These are phyloP conservation scores for Hystrix cristata DNA, from an alignment of 2,113 vertebrate genomes.

Conservation along the genomic window DNA sequence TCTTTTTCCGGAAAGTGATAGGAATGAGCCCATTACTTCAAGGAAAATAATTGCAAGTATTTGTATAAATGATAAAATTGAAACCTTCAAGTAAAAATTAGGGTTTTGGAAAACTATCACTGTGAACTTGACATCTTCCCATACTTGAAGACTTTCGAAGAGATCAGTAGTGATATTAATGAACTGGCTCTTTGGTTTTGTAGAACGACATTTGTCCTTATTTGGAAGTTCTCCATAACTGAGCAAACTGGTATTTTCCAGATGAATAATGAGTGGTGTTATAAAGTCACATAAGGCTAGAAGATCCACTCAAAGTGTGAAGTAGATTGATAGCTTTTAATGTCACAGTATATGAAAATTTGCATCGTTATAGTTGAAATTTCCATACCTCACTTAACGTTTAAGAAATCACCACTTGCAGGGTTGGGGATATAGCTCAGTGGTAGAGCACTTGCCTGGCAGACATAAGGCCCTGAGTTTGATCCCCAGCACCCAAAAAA, in stretches of 20 bases:
- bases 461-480: no score
- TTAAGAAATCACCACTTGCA: not conserved
- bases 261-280: not conserved
- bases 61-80: not conserved
- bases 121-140: not conserved
- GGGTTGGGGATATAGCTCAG: no score
- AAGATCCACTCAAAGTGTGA: not conserved
- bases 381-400: not conserved
- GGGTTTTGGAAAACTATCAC: not conserved
- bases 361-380: no score
- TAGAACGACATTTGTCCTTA: not conserved
- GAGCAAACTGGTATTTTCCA: not conserved
- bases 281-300: not conserved
- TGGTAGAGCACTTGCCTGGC: no score
- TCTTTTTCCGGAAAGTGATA: not conserved
- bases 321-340: no score
- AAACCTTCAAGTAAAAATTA: not conserved
- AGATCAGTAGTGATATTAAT: not conserved
- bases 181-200: not conserved
- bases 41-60: not conserved
- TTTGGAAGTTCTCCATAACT: not conserved
- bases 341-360: not conserved
- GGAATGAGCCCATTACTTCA: not conserved
- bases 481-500: no score
- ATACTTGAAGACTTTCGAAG: not conserved